phyloP scores from a whole-genome alignment of 2,797 vertebrate species.

The Enteromius thamalakanensis region DNA sequence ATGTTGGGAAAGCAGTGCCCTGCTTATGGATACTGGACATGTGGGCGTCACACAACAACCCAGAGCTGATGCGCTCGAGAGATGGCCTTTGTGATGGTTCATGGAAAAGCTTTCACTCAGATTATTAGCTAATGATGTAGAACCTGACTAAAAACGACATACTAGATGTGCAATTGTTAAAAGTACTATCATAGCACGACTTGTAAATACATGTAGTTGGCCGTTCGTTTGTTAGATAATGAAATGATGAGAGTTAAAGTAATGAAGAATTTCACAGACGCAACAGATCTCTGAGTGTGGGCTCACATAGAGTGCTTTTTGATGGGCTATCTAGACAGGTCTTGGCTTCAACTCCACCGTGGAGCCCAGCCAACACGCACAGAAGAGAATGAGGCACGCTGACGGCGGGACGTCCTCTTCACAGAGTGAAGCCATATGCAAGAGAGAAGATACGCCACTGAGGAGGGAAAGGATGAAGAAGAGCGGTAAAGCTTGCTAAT shows the following conservation, averaged over 20 bases:
- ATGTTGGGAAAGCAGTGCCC: constrained; percentile 59
- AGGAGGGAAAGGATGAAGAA: constrained; percentile 18
- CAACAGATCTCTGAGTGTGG: constrained; percentile 20
- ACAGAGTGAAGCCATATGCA: constrained; percentile 54
- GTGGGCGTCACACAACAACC: background rate
- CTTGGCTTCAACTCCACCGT: constrained; percentile 48
- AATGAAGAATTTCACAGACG: constrained; percentile 22
- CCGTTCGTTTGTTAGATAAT: constrained; percentile 25
- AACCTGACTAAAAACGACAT: background rate
- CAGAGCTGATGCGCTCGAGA: background rate
- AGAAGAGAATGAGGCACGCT: constrained; percentile 45
- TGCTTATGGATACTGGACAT: constrained; percentile 17
- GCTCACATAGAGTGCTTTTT: constrained; percentile 45
- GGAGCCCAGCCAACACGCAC: constrained; percentile 54
- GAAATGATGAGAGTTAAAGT: constrained; percentile 1
- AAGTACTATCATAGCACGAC: background rate
- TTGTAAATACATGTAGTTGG: constrained; percentile 11
- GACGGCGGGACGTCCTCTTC: constrained; percentile 33
- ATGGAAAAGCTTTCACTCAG: constrained; percentile 6
- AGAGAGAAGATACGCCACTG: constrained; percentile 32
- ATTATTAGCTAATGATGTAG: background rate
- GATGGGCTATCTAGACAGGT: constrained; percentile 49
- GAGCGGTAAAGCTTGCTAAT: constrained; percentile 52
- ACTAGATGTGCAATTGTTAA: background rate
- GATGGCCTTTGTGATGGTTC: background rate